Evolutionary conservation across 1,140 invertebrate species (phyloP), one percentile per base, ranked within the genome.

Genomic region (Melipona quadrifasciata): DNA sequence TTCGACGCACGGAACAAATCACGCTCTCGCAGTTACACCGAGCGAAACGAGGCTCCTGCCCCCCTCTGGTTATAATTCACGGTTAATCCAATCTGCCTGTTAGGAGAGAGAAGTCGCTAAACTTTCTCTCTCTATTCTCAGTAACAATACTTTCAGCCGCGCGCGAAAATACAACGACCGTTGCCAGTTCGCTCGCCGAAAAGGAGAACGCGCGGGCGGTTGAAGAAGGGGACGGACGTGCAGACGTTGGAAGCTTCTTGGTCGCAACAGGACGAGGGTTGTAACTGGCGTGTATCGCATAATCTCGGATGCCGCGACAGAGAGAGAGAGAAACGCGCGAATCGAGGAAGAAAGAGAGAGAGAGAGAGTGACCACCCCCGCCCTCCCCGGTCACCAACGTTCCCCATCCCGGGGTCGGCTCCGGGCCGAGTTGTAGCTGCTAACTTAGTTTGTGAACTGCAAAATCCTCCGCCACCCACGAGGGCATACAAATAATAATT

Each of bases 381-480:
- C 39, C 39, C 8, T n/a, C 31, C 74, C 70, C 87, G 84, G 80
- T 88, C 81, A 86, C 82, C 82, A 17, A 58, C 75, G 16, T 74
- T 64, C 87, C 82, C 82, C 87, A 55, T 79, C 74, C 19, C 71
- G 75, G 39, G 39, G 24, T 53, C 74, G 77, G 81, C 64, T 81
- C 65, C 87, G 67, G 87, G 61, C 82, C 91, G 85, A 92, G 90
- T 91, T 92, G 90, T 90, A 92, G 90, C 91, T 91, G 91, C 89
- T 93, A 94, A 94, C 93, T 94, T 93, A 93, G 92, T 93, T 94
- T 93, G 92, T 91, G 93, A 93, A 94, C 92, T 94, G 92, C 90
- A 92, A 93, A 94, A 94, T 94, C 93, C 93, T 93, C 88, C 88
- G 90, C 88, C 92, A 89, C 89, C 91, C 92, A 92, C 90, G 89